These are phyloP conservation scores for Megaustenia siamemsis DNA, from an alignment of 2,888 invertebrate species.

Conservation along the genomic window DNA sequence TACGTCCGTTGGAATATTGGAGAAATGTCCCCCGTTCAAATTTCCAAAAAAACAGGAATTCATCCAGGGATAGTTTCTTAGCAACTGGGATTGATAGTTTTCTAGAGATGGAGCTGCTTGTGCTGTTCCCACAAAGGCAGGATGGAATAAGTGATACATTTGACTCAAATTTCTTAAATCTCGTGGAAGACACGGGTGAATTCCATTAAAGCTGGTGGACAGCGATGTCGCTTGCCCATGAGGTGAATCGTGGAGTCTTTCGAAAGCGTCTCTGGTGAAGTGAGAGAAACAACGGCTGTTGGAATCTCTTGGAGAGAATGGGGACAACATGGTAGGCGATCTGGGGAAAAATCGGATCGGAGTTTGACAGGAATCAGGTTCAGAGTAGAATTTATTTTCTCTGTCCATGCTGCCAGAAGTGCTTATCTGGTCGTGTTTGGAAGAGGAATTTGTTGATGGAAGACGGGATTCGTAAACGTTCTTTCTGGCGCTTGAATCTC, in stretches of 20 bases:
- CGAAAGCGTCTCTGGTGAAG: conserved; percentile 22
- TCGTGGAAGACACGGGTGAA: conserved; percentile 24
- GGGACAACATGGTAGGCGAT: not conserved
- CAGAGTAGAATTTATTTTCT: not conserved
- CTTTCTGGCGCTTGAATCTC: not conserved
- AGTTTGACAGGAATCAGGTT: not conserved
- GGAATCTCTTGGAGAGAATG: not conserved
- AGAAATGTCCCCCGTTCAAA: not conserved
- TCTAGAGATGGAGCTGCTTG: conserved; percentile 55
- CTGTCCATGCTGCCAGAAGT: not conserved
- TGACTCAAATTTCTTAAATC: conserved; percentile 40
- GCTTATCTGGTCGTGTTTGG: not conserved
- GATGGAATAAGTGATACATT: conserved; percentile 64
- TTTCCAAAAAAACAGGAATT: conserved; percentile 21
- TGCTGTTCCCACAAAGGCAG: conserved; percentile 70
- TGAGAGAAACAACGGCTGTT: not conserved
- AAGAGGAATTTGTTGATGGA: not conserved
- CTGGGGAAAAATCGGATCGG: not conserved
- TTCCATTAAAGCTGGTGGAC: not conserved
- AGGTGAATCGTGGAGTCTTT: conserved; percentile 26
- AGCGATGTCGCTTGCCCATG: conserved; percentile 19
- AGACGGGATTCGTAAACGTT: not conserved
- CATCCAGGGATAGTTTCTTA: conserved; percentile 62
- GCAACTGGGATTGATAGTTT: conserved; percentile 70
- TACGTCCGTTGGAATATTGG: not conserved